phyloP scores from a whole-genome alignment of 2,113 vertebrate genomes.

The Illadopsis cleaveri region DNA sequence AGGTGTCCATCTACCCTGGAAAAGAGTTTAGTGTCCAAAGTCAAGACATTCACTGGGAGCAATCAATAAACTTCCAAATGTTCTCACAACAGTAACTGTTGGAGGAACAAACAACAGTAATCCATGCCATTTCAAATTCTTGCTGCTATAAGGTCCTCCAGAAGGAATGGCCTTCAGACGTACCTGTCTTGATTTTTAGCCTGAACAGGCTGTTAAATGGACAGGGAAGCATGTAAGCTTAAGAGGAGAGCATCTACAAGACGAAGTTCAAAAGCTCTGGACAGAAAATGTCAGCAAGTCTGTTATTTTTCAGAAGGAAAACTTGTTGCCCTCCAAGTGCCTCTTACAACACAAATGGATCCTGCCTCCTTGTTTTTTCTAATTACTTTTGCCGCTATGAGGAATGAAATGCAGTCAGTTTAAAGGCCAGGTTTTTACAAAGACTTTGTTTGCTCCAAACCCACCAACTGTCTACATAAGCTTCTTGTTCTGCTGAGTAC shows the following conservation, averaged over 20 bases:
- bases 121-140: background rate
- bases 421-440: background rate
- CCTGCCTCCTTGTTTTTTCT: background rate
- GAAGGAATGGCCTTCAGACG: background rate
- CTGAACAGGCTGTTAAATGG: background rate
- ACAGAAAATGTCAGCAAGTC: background rate
- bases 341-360: background rate
- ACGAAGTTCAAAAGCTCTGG: background rate
- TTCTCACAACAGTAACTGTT: background rate
- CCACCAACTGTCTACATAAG: background rate
- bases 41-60: background rate
- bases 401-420: background rate
- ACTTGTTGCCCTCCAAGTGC: background rate
- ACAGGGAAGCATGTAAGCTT: background rate
- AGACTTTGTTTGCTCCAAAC: background rate
- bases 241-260: background rate
- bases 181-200: background rate
- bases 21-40: background rate
- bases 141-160: background rate
- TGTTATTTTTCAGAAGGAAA: background rate
- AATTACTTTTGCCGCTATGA: background rate
- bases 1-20: background rate
- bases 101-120: background rate
- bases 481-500: background rate
- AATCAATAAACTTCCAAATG: background rate